phyloP scores from a whole-genome alignment of 2,113 vertebrate species.

The Setophaga petechia region DNA sequence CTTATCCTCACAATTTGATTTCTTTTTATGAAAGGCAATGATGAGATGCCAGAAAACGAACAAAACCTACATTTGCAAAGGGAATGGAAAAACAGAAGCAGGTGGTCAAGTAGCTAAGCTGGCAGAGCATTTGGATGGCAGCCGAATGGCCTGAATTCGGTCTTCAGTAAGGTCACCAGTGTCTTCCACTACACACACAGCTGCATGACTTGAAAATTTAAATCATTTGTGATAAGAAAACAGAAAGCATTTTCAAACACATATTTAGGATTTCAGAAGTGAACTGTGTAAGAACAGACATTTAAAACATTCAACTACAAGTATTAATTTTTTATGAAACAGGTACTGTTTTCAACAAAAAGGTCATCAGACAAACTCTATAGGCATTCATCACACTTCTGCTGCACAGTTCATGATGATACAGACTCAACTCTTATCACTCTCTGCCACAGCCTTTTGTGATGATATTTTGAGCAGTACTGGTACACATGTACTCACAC shows the following conservation, averaged over 20 bases:
- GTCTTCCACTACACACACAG: background rate
- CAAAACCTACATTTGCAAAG: constrained; percentile 58
- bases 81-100: constrained; percentile 70
- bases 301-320: background rate
- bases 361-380: background rate
- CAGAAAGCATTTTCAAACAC: background rate
- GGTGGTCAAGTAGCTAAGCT: constrained; percentile 64
- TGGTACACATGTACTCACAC: background rate
- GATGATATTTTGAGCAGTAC: background rate
- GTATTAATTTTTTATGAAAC: background rate
- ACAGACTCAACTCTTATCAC: background rate
- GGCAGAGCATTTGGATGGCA: constrained; percentile 47
- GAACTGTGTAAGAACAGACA: background rate
- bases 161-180: constrained; percentile 38
- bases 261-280: background rate
- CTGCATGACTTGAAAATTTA: constrained; percentile 12
- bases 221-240: background rate
- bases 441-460: background rate
- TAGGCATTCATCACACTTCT: background rate
- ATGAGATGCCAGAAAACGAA: constrained; percentile 28
- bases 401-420: background rate
- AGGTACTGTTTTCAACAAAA: background rate
- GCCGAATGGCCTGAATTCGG: constrained; percentile 47
- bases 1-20: background rate
- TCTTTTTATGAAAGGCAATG: background rate